Evolutionary conservation across 2,888 invertebrate genomes (phyloP), one percentile per base, ranked within the genome.

Genomic region (Gisinianus flammeolus): DNA sequence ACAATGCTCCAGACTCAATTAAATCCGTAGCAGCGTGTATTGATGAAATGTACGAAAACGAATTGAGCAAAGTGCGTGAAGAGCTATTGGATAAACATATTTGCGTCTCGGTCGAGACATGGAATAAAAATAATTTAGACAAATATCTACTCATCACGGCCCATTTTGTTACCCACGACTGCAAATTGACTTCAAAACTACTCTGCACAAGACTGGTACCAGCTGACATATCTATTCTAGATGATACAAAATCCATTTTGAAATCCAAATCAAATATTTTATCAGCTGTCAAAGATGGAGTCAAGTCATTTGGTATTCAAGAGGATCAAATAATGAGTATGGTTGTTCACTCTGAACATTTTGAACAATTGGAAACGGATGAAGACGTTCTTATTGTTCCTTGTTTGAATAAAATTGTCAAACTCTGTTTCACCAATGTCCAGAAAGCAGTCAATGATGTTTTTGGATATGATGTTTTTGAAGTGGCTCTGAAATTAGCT

Each of bases 41-140:
- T 22, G 76, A 81, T 26, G 76, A 79, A 2, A 26, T 81, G 12
- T 81, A 78, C 75, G 66, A 78, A 16, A 71, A 28, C 1, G 76
- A 81, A 56, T 68, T 26, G 0, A 71, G 31, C n/a, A 67, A 77
- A 26, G n/a, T 80, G 2, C 30, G 64, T 12, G 74, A 66, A 24
- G 79, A 79, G 24, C 10, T 81, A n/a, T 22, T 44, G 30, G 64
- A 54, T 6, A 72, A 66, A 26, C 31, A 35, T 26, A 44, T 78
- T 19, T 58, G 26, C n/a, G 16, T 77, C n/a, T 64, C 72, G 12
- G 66, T 73, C 2, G 78, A 78, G 30, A 78, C 68, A 1, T 78
- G 66, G 71, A 22, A 52, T 22, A 56, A 70, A 22, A 78, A 33
- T 22, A 78, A 78, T 54, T 58, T 67, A 19, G 72, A 78, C 22